phyloP scores from a whole-genome alignment of 2,113 vertebrate species.

The Sceloporus undulatus region DNA sequence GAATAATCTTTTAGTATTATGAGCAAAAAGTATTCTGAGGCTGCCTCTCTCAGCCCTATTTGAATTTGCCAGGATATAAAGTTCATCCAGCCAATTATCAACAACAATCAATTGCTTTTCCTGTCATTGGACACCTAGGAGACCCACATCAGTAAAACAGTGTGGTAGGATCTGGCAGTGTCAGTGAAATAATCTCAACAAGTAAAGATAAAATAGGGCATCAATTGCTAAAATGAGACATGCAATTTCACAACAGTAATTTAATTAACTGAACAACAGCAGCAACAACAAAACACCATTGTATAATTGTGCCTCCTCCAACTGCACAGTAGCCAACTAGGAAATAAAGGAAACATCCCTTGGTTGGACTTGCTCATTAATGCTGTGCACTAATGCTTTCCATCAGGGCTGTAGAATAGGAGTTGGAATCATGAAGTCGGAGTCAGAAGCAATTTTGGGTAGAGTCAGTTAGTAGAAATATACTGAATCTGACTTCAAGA shows the following conservation, averaged over 20 bases:
- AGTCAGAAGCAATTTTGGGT: too few relatives aligned
- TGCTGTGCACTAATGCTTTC: not conserved
- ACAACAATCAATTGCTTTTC: not conserved
- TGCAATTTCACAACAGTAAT: not conserved
- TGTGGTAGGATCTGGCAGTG: not conserved
- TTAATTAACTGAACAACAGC: not conserved
- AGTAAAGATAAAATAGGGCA: not conserved
- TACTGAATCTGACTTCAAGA: too few relatives aligned
- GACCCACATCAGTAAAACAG: not conserved
- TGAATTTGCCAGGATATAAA: not conserved
- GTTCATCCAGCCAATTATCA: not conserved
- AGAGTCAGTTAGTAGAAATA: too few relatives aligned
- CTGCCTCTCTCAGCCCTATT: not conserved
- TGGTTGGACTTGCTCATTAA: not conserved
- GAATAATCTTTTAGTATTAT: not conserved
- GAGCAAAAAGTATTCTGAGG: not conserved
- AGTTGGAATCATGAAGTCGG: not conserved
- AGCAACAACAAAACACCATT: not conserved
- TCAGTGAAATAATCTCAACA: not conserved
- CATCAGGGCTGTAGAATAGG: not conserved
- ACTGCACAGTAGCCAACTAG: not conserved
- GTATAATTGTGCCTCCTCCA: not conserved
- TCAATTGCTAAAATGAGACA: not conserved
- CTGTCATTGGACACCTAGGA: not conserved
- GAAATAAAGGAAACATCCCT: not conserved